Evolutionary conservation across 2,888 invertebrate genomes (phyloP), one percentile per base, ranked within the genome.

Genomic region (Oscheius sp.): DNA sequence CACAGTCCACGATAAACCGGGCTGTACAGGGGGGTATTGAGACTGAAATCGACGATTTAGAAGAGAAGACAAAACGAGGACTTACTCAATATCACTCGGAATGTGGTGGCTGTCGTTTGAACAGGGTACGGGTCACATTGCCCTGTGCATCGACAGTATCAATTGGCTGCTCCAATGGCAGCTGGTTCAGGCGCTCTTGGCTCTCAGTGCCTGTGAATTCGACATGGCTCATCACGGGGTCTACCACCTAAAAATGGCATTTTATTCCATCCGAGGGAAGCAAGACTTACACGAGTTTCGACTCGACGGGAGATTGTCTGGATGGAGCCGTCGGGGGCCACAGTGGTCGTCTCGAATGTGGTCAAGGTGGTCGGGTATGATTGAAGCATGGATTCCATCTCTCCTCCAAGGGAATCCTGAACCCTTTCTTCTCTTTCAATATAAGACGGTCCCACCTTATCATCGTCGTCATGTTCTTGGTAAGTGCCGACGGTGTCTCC

Each of bases 161-260:
- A 56, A 85, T 76, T 69, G 83, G 84, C 63, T 85, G 83, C 46
- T 82, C 84, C 59, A 81, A 74, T 1, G 79, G 80, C 49, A 88
- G 75, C 58, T 84, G 79, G 49, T 78, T 73, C 25, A 88, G 70
- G 25, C 84, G 83, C 56, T 85, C 82, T 63, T 87, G 84, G 35
- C 82, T 84, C 55, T 88, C 88, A 0, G 88, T 85, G 46, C 88
- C 88, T 25, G 87, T 88, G 79, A 88, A 88, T 25, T 80, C 78
- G 43, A 88, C 86, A 25, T 84, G 85, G 27, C 83, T 82, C 21
- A 82, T 74, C 13, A 88, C 80, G 18, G 88, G 88, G 69, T 88
- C 88, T 64, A 79, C 81, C 9, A 82, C 77, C 78, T 79, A 56
- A 43, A 80, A 63, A 16, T 6, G 43, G 21, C 29, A 43, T 41